A percentile compares a stretch with the other conserved stretches of the same genome.
phyloP scores from a whole-genome alignment of 2,888 invertebrate genomes.

The Eudemis profundana region DNA sequence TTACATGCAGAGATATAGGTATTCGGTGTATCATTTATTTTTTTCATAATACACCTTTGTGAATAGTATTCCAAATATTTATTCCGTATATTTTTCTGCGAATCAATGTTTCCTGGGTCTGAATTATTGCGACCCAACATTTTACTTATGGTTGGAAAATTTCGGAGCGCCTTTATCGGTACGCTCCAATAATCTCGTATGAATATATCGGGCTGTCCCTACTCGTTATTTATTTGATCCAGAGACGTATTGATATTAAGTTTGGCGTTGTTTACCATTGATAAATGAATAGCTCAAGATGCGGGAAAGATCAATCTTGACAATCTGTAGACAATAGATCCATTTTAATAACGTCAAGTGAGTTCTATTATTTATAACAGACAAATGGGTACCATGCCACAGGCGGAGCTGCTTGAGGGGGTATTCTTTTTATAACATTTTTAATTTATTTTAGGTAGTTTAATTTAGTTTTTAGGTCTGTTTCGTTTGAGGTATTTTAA shows the following conservation, averaged over 20 bases:
- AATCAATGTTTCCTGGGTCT: conserved; percentile 53
- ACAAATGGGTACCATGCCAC: too few species aligned
- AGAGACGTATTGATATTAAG: conserved; percentile 22
- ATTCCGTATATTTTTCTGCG: conserved; percentile 32
- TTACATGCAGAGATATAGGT: too few species aligned
- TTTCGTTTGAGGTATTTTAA: too few species aligned
- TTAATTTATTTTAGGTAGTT: too few species aligned
- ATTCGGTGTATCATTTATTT: too few species aligned
- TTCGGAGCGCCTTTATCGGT: conserved; percentile 45
- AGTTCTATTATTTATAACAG: too few species aligned
- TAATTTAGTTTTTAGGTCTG: too few species aligned
- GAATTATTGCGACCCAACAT: conserved; percentile 55
- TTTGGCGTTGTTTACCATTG: not conserved
- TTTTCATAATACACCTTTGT: too few species aligned
- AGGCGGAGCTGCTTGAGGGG: too few species aligned
- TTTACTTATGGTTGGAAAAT: conserved; percentile 52
- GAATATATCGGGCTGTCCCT: conserved; percentile 47
- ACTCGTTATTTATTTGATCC: conserved; percentile 47
- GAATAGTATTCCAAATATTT: not conserved
- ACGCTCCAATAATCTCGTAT: conserved; percentile 49
- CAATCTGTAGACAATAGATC: too few species aligned
- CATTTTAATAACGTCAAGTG: too few species aligned
- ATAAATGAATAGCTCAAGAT: not conserved
- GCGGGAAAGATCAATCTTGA: not conserved
- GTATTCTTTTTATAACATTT: too few species aligned